Base-by-base conservation (phyloP, 2,797 vertebrate genomes). In the Molossus alvarezi region DNA sequence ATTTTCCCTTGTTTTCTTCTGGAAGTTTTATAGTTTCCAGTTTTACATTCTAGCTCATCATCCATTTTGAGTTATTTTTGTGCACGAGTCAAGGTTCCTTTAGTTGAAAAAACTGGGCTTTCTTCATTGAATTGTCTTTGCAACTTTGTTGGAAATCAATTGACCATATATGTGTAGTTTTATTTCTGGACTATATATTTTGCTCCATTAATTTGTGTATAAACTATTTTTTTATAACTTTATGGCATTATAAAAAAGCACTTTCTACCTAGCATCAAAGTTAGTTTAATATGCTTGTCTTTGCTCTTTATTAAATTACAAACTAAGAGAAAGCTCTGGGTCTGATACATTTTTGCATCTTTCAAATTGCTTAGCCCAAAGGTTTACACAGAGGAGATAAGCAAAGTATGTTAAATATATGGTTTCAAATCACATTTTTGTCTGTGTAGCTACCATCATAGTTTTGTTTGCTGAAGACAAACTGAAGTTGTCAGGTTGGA, bases 221-320 rank as follows among this genome's bases (percentile, higher is more conserved):
- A 89, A 83, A 37, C 10, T 95, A 41, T 85, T 81, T 87, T 82
- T 82, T 84, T 51, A 53, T 11, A 93, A 25, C 3, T 72, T 75
- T 83, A 65, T 37, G 5, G 3, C 13, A 84, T 60, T 84, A 37
- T 58, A 58, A 67, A 82, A 79, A 48, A 45, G 62, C 45, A 37
- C 15, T 60, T 71, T 67, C 41, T 53, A 55, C 0, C 21, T 57
- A 27, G 4, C 55, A 62, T 58, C 9, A 65, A n/a, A 94, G 62
- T 75, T 90, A 71, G 15, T 94, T 69, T 73, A 90, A 67, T 72
- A 4, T 85, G 11, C 2, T 12, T 55, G 4, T 55, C n/a, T 84
- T 55, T 29, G 27, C 15, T 58, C 9, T 84, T 91, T 82, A 45
- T 5, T n/a, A 88, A 83, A 75, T 20, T 69, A 3, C 73, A 14